A percentile compares a stretch with the other conserved stretches of the same genome.
Evolutionary conservation across 2,797 vertebrate genomes (phyloP).

Genomic region (Anguilla pacifica): DNA sequence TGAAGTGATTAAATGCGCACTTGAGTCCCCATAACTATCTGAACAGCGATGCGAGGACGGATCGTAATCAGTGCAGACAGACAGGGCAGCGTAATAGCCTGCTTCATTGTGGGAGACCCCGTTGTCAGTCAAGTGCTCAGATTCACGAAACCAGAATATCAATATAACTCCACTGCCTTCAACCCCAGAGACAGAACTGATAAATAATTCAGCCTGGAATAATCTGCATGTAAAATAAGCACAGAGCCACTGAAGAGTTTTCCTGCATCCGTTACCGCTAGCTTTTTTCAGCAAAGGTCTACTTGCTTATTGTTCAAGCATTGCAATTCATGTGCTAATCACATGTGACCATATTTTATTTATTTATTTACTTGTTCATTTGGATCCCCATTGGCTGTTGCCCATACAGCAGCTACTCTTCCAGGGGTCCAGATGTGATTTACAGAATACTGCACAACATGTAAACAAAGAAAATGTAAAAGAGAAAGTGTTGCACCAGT

Average conservation of each 20-base stretch:
- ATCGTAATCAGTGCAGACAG: conserved; percentile 86
- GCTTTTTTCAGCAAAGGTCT: not conserved
- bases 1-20: conserved; percentile 88
- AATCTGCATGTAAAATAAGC: conserved; percentile 62
- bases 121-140: conserved; percentile 70
- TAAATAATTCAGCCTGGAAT: conserved; percentile 65
- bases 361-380: conserved; percentile 16
- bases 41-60: conserved; percentile 73
- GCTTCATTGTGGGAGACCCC: conserved; percentile 60
- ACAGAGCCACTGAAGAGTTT: conserved; percentile 19
- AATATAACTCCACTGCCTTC: conserved; percentile 47
- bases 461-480: not conserved
- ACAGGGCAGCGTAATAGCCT: conserved; percentile 60
- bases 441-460: not conserved
- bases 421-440: not conserved
- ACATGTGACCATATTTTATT: not conserved
- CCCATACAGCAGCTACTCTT: not conserved
- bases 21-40: conserved; percentile 48
- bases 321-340: conserved; percentile 28
- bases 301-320: conserved; percentile 22
- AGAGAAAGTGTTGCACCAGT: not conserved
- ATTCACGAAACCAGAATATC: conserved; percentile 50
- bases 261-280: not conserved
- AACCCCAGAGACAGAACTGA: conserved; percentile 41
- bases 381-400: not conserved